Conservation (phyloP, 2,888 invertebrate species). For the Cancer borealis region DNA sequence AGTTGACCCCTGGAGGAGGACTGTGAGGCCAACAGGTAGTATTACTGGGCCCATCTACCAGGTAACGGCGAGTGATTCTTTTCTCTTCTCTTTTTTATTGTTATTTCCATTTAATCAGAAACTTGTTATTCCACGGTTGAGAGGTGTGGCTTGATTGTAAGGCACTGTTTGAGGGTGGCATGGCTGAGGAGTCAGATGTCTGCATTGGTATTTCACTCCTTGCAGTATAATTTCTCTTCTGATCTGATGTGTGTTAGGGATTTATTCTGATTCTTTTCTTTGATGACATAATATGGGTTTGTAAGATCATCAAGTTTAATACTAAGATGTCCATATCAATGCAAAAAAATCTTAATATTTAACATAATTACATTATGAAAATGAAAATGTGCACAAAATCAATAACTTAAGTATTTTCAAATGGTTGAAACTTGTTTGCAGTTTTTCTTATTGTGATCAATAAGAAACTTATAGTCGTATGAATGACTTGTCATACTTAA, state of each 20-base stretch:
- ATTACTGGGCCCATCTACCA: not conserved
- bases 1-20: slow-evolving; percentile 61
- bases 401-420: not conserved
- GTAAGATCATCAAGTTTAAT: not conserved
- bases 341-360: not conserved
- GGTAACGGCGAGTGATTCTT: not conserved
- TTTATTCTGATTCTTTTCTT: not conserved
- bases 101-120: not conserved
- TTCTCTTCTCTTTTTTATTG: not conserved
- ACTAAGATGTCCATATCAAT: not conserved
- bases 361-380: not conserved
- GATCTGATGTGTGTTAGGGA: not conserved
- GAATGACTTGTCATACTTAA: not conserved
- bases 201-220: not conserved
- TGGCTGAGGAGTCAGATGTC: not conserved
- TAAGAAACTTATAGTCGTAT: not conserved
- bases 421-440: not conserved
- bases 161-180: not conserved
- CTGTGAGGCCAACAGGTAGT: slow-evolving; percentile 15
- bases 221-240: not conserved
- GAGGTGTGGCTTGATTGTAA: not conserved
- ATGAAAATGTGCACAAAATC: not conserved
- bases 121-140: not conserved
- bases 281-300: not conserved
- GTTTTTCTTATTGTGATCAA: not conserved